Conservation (phyloP, 2,888 invertebrate species). For the Dolichomitus sp. region DNA sequence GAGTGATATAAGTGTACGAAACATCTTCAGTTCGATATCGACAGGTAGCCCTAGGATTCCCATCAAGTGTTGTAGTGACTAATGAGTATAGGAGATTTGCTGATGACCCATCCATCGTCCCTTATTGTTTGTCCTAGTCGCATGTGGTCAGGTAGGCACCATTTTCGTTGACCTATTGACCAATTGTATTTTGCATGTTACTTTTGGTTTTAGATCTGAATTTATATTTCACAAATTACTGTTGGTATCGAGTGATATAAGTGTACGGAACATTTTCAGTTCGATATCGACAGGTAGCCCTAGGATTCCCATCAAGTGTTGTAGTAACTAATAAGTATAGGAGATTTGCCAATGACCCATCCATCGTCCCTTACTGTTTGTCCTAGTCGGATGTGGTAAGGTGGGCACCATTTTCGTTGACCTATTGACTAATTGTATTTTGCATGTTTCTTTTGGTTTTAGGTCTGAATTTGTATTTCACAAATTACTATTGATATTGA, state of each 20-base stretch:
- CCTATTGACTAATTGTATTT: neutral
- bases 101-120: neutral
- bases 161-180: neutral
- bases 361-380: neutral
- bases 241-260: neutral
- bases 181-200: neutral
- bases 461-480: neutral
- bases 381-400: neutral
- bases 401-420: neutral
- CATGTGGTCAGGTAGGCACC: neutral
- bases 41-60: no score
- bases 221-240: neutral
- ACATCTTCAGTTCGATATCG: conserved; percentile 40
- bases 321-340: conserved; percentile 50
- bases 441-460: neutral
- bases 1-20: no score
- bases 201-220: no score
- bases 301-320: conserved; percentile 33
- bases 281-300: conserved; percentile 48
- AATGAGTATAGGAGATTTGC: conserved; percentile 42
- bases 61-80: conserved; percentile 41
- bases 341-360: conserved; percentile 13
- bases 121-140: neutral
- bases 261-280: neutral
- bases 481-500: no score